Conservation (phyloP, 2,113 vertebrate species). For the Leptodactylus fuscus region DNA sequence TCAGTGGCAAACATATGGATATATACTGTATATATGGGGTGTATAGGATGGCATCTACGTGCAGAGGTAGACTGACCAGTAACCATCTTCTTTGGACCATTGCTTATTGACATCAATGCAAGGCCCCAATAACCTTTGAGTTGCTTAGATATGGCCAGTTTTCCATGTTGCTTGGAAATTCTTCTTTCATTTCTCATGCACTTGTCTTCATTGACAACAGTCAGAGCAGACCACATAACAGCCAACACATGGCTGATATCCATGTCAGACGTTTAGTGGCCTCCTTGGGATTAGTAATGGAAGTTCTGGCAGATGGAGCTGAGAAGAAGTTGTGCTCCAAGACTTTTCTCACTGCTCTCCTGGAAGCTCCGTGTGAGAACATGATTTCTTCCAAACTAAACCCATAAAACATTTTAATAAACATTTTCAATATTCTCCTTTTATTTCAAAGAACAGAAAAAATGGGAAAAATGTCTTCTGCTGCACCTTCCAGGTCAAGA, state of each 20-base stretch:
- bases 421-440: background rate
- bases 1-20: too few species aligned
- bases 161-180: background rate
- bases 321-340: slow-evolving; percentile 15
- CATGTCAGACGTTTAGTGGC: background rate
- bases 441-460: too few species aligned
- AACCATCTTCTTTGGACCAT: too few species aligned
- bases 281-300: slow-evolving; percentile 42
- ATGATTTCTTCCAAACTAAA: slow-evolving; percentile 32
- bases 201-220: too few species aligned
- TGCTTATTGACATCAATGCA: too few species aligned
- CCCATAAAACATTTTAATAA: slow-evolving; percentile 44
- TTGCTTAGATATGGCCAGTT: too few species aligned
- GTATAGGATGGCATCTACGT: too few species aligned
- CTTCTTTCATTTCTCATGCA: background rate
- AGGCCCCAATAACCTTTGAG: too few species aligned
- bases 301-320: slow-evolving; percentile 25
- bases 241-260: slow-evolving; percentile 5
- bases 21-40: too few species aligned
- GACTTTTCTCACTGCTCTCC: slow-evolving; percentile 1
- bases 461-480: too few species aligned
- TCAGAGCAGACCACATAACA: slow-evolving; percentile 18
- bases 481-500: too few species aligned
- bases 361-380: background rate
- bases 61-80: too few species aligned